These are phyloP conservation scores for Anhinga rufa DNA, from an alignment of 2,113 vertebrate species.

Conservation along the genomic window DNA sequence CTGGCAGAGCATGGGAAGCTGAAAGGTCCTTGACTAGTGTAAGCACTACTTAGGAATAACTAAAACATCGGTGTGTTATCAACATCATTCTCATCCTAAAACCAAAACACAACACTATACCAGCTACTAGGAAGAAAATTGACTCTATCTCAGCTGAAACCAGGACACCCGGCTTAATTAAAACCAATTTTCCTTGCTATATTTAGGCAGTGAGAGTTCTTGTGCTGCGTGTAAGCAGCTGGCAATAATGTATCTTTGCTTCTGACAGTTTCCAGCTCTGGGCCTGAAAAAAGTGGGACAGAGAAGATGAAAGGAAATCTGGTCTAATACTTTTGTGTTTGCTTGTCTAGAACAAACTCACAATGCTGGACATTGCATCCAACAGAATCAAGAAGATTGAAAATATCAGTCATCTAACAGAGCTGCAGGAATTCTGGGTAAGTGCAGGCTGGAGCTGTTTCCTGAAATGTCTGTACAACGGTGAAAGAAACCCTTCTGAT, in stretches of 20 bases:
- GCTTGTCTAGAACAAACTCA: constrained; percentile 90
- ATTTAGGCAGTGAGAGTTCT: neutral
- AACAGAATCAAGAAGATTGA: constrained; percentile 98
- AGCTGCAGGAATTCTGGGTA: constrained; percentile 99
- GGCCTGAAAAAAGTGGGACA: neutral
- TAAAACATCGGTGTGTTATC: neutral
- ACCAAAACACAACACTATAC: neutral
- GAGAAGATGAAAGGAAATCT: neutral
- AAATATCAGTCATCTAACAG: constrained; percentile 91
- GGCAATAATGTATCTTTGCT: neutral
- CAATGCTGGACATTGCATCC: constrained; percentile 93
- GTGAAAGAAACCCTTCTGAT: neutral
- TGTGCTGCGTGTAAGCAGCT: neutral
- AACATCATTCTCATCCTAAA: neutral
- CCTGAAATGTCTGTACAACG: neutral
- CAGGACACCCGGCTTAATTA: neutral
- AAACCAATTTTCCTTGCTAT: neutral
- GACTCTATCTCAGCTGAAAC: neutral
- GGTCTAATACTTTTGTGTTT: constrained; percentile 20
- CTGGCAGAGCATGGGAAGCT: neutral
- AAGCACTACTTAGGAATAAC: neutral
- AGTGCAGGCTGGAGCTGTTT: neutral
- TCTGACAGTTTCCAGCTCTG: neutral
- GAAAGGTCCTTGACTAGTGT: neutral
- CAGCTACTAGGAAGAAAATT: neutral